Conservation (phyloP, 2,113 vertebrate genomes). For the Tragelaphus imberbis region DNA sequence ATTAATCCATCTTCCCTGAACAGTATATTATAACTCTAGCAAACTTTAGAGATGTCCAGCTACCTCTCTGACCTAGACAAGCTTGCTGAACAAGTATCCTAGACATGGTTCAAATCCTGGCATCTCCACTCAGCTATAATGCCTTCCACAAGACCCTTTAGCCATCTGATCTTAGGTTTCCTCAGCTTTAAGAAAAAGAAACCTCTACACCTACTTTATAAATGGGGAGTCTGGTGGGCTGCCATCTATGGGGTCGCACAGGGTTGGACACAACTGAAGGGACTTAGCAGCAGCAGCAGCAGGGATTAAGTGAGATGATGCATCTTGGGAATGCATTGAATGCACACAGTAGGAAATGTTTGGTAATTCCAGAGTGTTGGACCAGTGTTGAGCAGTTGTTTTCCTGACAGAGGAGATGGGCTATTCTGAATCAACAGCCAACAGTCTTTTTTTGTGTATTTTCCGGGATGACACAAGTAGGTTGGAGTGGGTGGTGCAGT, state of each 20-base stretch:
- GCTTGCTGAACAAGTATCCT: neutral
- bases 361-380: neutral
- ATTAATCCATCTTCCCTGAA: constrained; percentile 41
- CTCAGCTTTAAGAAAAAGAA: neutral
- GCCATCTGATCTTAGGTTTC: neutral
- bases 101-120: neutral
- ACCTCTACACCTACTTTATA: neutral
- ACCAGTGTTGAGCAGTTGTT: neutral
- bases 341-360: neutral
- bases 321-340: neutral
- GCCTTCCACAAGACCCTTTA: neutral
- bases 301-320: neutral
- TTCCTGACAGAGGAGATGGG: neutral
- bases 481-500: neutral
- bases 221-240: neutral
- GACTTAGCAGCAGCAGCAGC: neutral
- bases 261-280: no score
- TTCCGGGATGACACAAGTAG: neutral
- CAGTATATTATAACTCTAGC: neutral
- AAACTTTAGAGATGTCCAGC: neutral
- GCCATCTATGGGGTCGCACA: no score
- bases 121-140: neutral
- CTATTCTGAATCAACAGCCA: neutral
- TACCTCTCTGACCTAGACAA: neutral
- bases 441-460: neutral